Conservation (phyloP, 1,140 invertebrate species). For the Pachyrhynchus sulphureomaculatus region DNA sequence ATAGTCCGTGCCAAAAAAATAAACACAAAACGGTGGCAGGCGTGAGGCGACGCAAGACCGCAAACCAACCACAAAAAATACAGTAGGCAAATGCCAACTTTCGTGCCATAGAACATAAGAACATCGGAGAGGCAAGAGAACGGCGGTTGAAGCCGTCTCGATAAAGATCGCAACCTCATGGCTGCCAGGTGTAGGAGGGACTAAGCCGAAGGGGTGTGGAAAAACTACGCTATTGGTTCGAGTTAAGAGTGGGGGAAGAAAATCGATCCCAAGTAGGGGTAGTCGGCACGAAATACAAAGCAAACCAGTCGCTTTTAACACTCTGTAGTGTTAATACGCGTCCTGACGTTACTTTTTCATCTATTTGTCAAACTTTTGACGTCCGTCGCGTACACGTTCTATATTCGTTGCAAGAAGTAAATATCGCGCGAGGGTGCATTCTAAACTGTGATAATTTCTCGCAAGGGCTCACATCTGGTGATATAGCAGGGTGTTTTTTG, state of each 20-base stretch:
- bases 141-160: conserved; percentile 22
- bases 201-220: conserved; percentile 30
- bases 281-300: conserved; percentile 24
- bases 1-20: not conserved
- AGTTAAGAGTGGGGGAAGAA: conserved; percentile 15
- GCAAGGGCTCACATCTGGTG: not conserved
- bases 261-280: conserved; percentile 42
- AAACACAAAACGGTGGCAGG: conserved; percentile 26
- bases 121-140: conserved; percentile 11
- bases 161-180: conserved; percentile 49
- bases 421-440: not conserved
- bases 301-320: conserved; percentile 32
- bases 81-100: conserved; percentile 34
- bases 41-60: conserved; percentile 21
- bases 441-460: not conserved
- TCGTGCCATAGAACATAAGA: conserved; percentile 38
- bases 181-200: conserved; percentile 45
- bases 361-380: conserved; percentile 20
- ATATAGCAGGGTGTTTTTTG: not conserved
- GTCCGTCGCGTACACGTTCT: conserved; percentile 1
- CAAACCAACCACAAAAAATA: conserved; percentile 31
- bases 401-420: not conserved
- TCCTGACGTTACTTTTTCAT: not conserved
- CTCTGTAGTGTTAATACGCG: conserved; percentile 22
- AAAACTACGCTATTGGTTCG: conserved; percentile 29